Conservation (phyloP, 2,888 invertebrate genomes). For the Mythimna vitellina region DNA sequence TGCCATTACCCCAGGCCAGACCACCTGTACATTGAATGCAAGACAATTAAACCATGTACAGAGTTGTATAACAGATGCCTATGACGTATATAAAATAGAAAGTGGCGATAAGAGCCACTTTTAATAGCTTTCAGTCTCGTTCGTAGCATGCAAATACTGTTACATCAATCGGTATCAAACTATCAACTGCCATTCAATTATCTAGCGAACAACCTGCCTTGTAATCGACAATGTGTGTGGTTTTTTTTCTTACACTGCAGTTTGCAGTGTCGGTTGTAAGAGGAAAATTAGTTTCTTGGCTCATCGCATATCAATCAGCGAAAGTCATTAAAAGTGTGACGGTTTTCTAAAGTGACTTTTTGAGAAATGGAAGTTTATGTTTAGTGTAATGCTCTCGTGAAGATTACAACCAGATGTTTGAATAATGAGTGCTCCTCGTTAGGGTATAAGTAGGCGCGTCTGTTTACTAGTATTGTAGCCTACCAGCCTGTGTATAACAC, state of each 20-base stretch:
- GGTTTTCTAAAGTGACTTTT: not conserved
- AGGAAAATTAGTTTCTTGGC: constrained; percentile 9
- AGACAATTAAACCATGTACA: constrained; percentile 70
- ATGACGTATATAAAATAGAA: constrained; percentile 74
- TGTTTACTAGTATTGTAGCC: not conserved
- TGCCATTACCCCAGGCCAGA: constrained; percentile 14
- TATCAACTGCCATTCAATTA: constrained; percentile 63
- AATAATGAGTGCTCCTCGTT: not conserved
- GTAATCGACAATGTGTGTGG: constrained; percentile 50
- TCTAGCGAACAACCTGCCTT: constrained; percentile 56
- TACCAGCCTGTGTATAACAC: not conserved
- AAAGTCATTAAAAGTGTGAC: constrained; percentile 19
- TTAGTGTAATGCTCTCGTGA: not conserved
- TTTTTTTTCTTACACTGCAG: constrained; percentile 21
- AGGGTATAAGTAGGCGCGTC: no score
- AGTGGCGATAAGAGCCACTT: constrained; percentile 73
- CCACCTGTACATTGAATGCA: constrained; percentile 43
- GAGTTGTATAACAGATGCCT: constrained; percentile 70
- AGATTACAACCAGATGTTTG: not conserved
- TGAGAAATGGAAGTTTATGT: no score
- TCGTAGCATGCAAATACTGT: constrained; percentile 74
- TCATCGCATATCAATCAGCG: constrained; percentile 23
- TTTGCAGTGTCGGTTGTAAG: constrained; percentile 7
- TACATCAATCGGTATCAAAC: constrained; percentile 67
- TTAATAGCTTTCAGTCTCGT: constrained; percentile 76